Evolutionary conservation across 2,888 invertebrate species (phyloP).

Genomic region (Zele albiditarsus): DNA sequence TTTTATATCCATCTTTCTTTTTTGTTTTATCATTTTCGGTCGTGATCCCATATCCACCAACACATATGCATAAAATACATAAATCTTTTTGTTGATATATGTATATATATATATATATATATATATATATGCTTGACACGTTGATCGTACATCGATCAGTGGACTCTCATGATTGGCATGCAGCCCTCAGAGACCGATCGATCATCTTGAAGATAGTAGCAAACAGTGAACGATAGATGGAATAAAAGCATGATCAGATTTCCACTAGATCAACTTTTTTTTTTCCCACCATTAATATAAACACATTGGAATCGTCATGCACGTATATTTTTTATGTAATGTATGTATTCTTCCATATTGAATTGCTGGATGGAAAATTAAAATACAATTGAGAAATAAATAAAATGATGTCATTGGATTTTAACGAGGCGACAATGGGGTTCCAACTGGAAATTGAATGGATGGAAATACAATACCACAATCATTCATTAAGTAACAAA

Average conservation of each 20-base stretch:
- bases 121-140: slow-evolving; percentile 2
- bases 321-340: neutral
- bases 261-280: neutral
- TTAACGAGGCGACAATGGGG: neutral
- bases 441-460: neutral
- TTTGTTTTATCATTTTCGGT: neutral
- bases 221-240: slow-evolving; percentile 7
- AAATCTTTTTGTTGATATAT: slow-evolving; percentile 16
- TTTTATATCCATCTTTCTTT: neutral
- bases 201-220: slow-evolving; percentile 4
- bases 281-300: neutral
- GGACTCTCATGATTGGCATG: slow-evolving; percentile 12
- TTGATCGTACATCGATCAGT: neutral
- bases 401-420: neutral
- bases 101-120: slow-evolving; percentile 7
- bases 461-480: neutral
- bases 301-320: neutral
- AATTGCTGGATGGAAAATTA: neutral
- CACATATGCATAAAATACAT: neutral
- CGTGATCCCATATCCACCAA: neutral
- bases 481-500: neutral
- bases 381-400: neutral
- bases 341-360: neutral
- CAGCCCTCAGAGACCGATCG: slow-evolving; percentile 12
- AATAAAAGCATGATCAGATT: slow-evolving; percentile 3